Evolutionary conservation across 2,888 invertebrate genomes (phyloP).

Genomic region (Pollenia amentaria): DNA sequence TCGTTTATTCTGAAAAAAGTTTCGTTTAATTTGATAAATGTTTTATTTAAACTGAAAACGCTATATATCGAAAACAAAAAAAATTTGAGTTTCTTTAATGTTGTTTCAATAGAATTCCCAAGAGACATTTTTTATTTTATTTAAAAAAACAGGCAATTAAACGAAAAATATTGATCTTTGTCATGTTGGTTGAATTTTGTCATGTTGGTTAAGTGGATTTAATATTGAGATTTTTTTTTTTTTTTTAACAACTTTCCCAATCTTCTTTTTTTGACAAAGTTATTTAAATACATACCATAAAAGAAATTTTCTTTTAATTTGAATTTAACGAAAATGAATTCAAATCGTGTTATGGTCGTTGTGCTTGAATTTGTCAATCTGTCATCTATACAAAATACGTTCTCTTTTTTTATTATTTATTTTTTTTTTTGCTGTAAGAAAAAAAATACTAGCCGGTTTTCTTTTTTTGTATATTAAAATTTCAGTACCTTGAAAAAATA

Average conservation of each 20-base stretch:
- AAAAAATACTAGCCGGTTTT: conserved; percentile 65
- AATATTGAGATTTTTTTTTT: background rate
- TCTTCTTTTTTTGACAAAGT: conserved; percentile 29
- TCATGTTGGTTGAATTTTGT: too few species aligned
- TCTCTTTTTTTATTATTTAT: conserved; percentile 35
- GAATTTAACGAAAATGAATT: conserved; percentile 16
- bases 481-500: conserved; percentile 51
- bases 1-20: too few species aligned
- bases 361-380: conserved; percentile 35
- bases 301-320: conserved; percentile 42
- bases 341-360: background rate
- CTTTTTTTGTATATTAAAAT: conserved; percentile 27
- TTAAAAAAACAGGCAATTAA: too few species aligned
- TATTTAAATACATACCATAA: conserved; percentile 26
- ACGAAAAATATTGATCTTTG: too few species aligned
- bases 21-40: too few species aligned
- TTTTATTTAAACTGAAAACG: too few species aligned
- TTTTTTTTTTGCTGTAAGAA: conserved; percentile 21
- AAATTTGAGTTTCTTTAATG: too few species aligned
- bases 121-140: too few species aligned
- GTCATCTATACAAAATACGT: conserved; percentile 27
- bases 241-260: conserved; percentile 35
- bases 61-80: too few species aligned
- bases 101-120: too few species aligned
- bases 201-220: background rate